Conservation (phyloP, 2,888 invertebrate genomes). For the Pedicia rivosa region DNA sequence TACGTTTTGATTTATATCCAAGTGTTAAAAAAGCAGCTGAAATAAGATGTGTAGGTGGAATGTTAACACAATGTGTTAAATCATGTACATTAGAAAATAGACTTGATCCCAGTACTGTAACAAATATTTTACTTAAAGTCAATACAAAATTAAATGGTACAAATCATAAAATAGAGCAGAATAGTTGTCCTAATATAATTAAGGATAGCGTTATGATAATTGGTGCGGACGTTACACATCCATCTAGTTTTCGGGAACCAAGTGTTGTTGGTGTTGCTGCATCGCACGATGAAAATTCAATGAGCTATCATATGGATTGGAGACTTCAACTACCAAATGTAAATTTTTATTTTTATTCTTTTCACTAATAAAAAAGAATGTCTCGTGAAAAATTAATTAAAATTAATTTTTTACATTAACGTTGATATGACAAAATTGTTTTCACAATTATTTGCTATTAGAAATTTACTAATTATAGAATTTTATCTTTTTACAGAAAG, state of each 20-base stretch:
- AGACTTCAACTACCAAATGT: slow-evolving; percentile 60
- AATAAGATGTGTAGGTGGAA: slow-evolving; percentile 41
- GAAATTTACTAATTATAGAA: too few relatives aligned
- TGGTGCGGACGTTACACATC: slow-evolving; percentile 90
- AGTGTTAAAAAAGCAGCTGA: slow-evolving; percentile 55
- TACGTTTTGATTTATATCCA: slow-evolving; percentile 27
- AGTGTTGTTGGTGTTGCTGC: slow-evolving; percentile 64
- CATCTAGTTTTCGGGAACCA: slow-evolving; percentile 34
- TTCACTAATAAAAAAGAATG: too few relatives aligned
- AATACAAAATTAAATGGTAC: slow-evolving; percentile 73
- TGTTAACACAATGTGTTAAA: slow-evolving; percentile 61
- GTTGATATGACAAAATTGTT: too few relatives aligned
- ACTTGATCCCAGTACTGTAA: slow-evolving; percentile 43
- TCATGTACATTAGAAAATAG: slow-evolving; percentile 29
- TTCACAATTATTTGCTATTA: too few relatives aligned
- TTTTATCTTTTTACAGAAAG: too few relatives aligned
- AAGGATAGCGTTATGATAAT: slow-evolving; percentile 36
- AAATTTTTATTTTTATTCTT: too few relatives aligned
- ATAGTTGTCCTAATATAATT: background rate
- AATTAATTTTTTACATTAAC: too few relatives aligned
- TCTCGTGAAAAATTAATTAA: too few relatives aligned
- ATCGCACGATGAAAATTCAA: slow-evolving; percentile 48
- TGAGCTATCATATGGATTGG: slow-evolving; percentile 57
- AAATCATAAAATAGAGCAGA: slow-evolving; percentile 41
- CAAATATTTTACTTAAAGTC: slow-evolving; percentile 54